Evolutionary conservation across 2,797 vertebrate genomes (phyloP).

Genomic region (Lacerta agilis): DNA sequence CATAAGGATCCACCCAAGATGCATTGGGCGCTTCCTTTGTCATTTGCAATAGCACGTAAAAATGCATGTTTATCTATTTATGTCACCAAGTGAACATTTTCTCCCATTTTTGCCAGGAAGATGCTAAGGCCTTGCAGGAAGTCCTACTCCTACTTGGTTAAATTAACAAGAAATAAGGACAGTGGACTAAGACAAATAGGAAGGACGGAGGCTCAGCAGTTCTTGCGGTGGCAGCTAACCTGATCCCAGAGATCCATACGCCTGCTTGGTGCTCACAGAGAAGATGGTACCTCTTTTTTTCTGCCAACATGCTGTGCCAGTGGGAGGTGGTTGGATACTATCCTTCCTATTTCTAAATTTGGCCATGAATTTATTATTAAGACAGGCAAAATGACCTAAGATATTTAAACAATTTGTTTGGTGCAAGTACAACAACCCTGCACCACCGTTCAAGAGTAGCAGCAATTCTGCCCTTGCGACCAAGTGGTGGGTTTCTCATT

Average conservation of each 20-base stretch:
- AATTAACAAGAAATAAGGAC: conserved; percentile 14
- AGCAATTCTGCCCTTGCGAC: conserved; percentile 50
- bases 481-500: conserved; percentile 46
- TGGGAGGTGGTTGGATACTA: conserved; percentile 2
- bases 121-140: conserved; percentile 35
- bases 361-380: conserved; percentile 53
- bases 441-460: conserved; percentile 35
- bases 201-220: conserved; percentile 28
- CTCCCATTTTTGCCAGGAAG: conserved; percentile 60
- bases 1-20: conserved; percentile 39
- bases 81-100: conserved; percentile 32
- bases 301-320: conserved; percentile 13
- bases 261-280: conserved; percentile 24
- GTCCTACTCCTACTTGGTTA: conserved; percentile 51
- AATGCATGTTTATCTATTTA: conserved; percentile 35
- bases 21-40: conserved; percentile 32
- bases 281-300: conserved; percentile 42
- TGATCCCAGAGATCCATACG: conserved; percentile 24
- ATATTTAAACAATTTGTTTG: conserved; percentile 16
- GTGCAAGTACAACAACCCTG: conserved; percentile 39
- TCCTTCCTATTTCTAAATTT: conserved; percentile 55
- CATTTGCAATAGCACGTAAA: conserved; percentile 6
- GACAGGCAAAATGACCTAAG: conserved; percentile 56
- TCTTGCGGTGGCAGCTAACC: conserved; percentile 19
- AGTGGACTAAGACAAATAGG: conserved; percentile 28